Conservation (phyloP, 2,888 invertebrate species). For the Ctenicera cuprea region DNA sequence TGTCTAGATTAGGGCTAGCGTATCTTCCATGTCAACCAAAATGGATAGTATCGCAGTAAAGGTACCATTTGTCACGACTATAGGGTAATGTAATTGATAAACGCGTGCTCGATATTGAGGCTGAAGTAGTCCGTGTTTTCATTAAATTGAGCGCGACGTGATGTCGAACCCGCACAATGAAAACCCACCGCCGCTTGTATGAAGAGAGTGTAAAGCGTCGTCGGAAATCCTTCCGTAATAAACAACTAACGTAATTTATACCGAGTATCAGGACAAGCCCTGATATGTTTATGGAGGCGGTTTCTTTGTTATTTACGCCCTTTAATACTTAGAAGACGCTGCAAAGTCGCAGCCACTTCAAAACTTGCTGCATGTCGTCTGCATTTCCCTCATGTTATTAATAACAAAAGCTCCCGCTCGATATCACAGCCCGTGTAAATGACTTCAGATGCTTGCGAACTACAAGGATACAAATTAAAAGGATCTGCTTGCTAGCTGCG, state of each 20-base stretch:
- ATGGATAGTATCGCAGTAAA: conserved; percentile 33
- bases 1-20: conserved; percentile 31
- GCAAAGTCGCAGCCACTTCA: conserved; percentile 17
- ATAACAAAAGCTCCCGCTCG: conserved; percentile 17
- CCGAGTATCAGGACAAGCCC: conserved; percentile 16
- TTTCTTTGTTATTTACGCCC: conserved; percentile 29
- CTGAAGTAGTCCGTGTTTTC: conserved; percentile 47
- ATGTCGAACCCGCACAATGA: conserved; percentile 45
- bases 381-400: conserved; percentile 25
- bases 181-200: conserved; percentile 29
- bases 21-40: conserved; percentile 34
- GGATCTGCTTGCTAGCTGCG: background rate
- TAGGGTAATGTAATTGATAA: conserved; percentile 46
- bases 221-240: conserved; percentile 41
- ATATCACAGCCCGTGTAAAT: background rate
- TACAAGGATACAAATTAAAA: conserved; percentile 19
- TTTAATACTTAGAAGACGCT: conserved; percentile 28
- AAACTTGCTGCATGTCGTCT: conserved; percentile 18
- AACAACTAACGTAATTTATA: conserved; percentile 44
- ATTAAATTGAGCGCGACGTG: conserved; percentile 45
- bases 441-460: background rate
- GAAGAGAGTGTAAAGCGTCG: conserved; percentile 39
- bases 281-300: conserved; percentile 35
- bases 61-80: conserved; percentile 42
- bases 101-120: conserved; percentile 47